Percentiles rank a stretch among this genome's conserved stretches.
Evolutionary conservation across 2,888 invertebrate species (phyloP).

Genomic region (Hofmannophila pseudospretella): DNA sequence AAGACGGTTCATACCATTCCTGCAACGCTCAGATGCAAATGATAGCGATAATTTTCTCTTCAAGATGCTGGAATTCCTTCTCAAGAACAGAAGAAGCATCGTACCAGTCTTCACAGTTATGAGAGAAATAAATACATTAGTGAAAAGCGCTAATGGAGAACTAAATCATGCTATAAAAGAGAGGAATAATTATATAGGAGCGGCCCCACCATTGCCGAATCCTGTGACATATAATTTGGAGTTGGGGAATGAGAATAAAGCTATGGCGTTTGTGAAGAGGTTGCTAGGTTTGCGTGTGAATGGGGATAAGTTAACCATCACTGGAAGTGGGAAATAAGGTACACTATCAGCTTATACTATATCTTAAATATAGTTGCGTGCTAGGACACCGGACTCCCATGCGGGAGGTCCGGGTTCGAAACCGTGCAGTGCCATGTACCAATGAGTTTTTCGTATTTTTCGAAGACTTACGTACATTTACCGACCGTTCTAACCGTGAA

Average conservation of each 20-base stretch:
- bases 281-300: conserved; percentile 40
- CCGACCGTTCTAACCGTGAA: too few species aligned
- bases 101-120: conserved; percentile 50
- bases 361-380: too few species aligned
- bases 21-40: conserved; percentile 25
- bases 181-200: conserved; percentile 48
- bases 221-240: conserved; percentile 43
- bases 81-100: conserved; percentile 38
- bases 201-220: conserved; percentile 24
- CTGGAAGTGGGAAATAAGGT: conserved; percentile 25
- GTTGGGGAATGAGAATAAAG: conserved; percentile 36
- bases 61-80: conserved; percentile 41
- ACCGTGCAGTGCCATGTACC: too few species aligned
- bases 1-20: conserved; percentile 44
- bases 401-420: too few species aligned
- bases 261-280: conserved; percentile 39
- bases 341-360: too few species aligned
- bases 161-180: conserved; percentile 46
- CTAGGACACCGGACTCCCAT: too few species aligned
- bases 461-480: too few species aligned
- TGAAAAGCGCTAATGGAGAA: conserved; percentile 48
- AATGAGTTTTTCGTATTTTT: too few species aligned
- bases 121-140: conserved; percentile 53
- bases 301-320: conserved; percentile 44
- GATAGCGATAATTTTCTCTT: conserved; percentile 41